These are phyloP conservation scores for Sisyra nigra DNA, from an alignment of 2,888 invertebrate species.

Conservation along the genomic window DNA sequence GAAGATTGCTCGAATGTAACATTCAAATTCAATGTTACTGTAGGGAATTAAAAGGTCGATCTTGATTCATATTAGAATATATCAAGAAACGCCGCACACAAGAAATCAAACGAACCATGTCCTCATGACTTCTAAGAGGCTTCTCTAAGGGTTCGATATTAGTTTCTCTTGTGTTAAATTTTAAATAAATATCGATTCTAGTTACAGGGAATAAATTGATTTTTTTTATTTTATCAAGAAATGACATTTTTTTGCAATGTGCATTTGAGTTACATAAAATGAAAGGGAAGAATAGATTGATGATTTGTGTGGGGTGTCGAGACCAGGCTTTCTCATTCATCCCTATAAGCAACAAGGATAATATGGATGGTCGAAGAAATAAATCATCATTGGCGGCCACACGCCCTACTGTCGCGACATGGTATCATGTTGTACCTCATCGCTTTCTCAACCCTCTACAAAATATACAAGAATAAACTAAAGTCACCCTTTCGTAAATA, in stretches of 20 bases:
- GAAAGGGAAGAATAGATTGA: constrained; percentile 1
- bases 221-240: too few relatives aligned
- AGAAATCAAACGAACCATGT: constrained; percentile 1
- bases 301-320: constrained; percentile 1
- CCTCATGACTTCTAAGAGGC: too few relatives aligned
- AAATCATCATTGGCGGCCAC: background rate
- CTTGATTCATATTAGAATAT: background rate
- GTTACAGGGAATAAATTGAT: too few relatives aligned
- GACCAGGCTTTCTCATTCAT: background rate
- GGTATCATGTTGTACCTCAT: background rate
- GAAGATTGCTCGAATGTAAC: too few relatives aligned
- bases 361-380: background rate
- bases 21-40: background rate
- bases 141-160: too few relatives aligned
- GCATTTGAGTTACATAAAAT: background rate
- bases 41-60: constrained; percentile 2
- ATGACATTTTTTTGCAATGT: background rate
- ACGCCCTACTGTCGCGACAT: constrained; percentile 1
- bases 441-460: background rate
- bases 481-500: too few relatives aligned
- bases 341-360: background rate
- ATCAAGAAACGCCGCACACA: background rate
- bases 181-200: too few relatives aligned
- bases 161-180: too few relatives aligned
- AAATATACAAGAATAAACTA: too few relatives aligned